Evolutionary conservation across 2,113 vertebrate species (phyloP), one percentile per base, ranked within the genome.

Genomic region (Tympanuchus pallidicinctus): DNA sequence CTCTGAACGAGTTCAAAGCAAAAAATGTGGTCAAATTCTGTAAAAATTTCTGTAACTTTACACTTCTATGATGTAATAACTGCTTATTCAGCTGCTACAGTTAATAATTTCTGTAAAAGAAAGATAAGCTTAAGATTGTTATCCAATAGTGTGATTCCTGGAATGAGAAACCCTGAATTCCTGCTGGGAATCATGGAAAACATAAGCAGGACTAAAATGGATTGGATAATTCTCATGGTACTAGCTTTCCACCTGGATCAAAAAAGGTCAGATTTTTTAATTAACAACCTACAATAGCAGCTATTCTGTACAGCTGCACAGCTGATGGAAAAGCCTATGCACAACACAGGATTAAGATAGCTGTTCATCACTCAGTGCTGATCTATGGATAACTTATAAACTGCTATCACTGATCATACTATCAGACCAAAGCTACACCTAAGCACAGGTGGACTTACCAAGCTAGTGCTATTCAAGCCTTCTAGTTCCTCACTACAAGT

Each of bases 21-120:
- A 91, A 57, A 90, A 90, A 86, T 77, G 32, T 52, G 42, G 72
- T 86, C 80, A 88, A 75, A 94, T 88, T 86, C 79, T 88, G 34
- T 61, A 90, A 86, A 75, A 94, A 90, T 83, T 76, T 90, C 32
- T 61, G 88, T 71, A 88, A 78, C 56, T 61, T 81, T 92, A 67
- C 76, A 78, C 79, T 90, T 86, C 15, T 60, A 13, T 93, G 93
- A 91, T 81, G 82, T 86, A 77, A 90, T 71, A 93, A 81, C 61
- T 92, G 86, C 73, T 93, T 95, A 88, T 81, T 95, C 93, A 96
- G 88, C 90, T 88, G 93, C 69, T 83, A 52, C 47, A 94, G 47
- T 24, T 76, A 93, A 24, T 86, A 88, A 77, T 92, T 96, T 88
- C 83, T 86, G 88, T 47, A 88, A 60, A 93, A 90, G 79, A 71